Base-by-base conservation (phyloP, 2,888 invertebrate species). In the Cyclophora punctaria region DNA sequence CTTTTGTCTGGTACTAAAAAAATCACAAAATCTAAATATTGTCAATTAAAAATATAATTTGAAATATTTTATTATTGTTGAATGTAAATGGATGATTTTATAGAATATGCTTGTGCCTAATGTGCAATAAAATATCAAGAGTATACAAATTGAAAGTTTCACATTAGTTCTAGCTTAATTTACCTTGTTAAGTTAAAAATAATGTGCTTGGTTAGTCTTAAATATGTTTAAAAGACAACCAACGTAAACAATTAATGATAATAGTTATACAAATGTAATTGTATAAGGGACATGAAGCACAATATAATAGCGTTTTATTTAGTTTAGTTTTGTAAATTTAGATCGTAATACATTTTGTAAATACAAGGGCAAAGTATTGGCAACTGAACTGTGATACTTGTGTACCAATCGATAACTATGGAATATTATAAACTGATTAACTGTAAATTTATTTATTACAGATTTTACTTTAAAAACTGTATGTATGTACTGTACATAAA, bases 11-110 rank as follows among this genome's bases (percentile, higher is more conserved):
- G 34, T 65, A 63, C 65, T 55, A 56, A 52, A 51, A 63, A 63
- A 58, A 60, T 63, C 59, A 60, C 54, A 59, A 59, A 62, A 55
- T 60, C 65, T 64, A 65, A 71, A 67, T 60, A 69, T 68, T 71
- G 86, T 86, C 86, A 86, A 84, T 86, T 86, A 84, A 63, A 71
- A 67, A 55, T 37, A n/a, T 48, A 75, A 72, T 71, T 80, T 79
- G 75, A 80, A 81, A 77, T 64, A 61, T 76, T 80, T 75, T 79
- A 66, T 73, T 70, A 69, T 70, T 62, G 63, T 66, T 66, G 62
- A 64, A 63, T 70, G 60, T 75, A 70, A 65, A 64, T 61, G 62
- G 71, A 61, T 70, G 64, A 64, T 73, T 73, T 73, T 60, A 65
- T 68, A 67, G 62, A 68, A 67, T 72, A 74, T 73, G 77, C 75